These are phyloP conservation scores for Pterocles gutturalis DNA, from an alignment of 2,113 vertebrate genomes.

Conservation along the genomic window DNA sequence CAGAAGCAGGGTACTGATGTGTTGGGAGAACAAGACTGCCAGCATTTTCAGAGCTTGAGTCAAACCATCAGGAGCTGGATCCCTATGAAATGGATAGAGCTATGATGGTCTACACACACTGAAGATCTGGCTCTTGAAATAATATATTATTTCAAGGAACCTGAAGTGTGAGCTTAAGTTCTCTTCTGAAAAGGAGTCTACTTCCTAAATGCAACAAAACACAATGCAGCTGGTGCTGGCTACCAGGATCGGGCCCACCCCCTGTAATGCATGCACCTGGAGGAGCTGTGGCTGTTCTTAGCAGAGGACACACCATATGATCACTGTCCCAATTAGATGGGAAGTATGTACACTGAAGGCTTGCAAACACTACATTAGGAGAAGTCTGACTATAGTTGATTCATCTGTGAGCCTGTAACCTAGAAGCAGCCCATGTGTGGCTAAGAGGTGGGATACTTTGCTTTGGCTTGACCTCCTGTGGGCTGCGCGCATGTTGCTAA, in stretches of 20 bases:
- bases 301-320: background rate
- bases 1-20: background rate
- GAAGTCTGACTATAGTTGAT: background rate
- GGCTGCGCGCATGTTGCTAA: fast-evolving
- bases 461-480: background rate
- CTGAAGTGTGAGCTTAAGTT: background rate
- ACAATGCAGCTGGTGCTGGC: background rate
- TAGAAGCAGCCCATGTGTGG: background rate
- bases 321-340: background rate
- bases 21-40: background rate
- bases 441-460: background rate
- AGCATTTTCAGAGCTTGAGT: background rate
- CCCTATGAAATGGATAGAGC: background rate
- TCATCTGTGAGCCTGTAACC: background rate
- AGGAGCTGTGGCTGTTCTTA: fast-evolving
- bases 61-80: background rate
- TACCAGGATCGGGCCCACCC: background rate
- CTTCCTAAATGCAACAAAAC: background rate
- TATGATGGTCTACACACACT: background rate
- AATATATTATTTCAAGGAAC: background rate
- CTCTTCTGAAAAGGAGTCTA: background rate
- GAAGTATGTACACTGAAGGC: background rate
- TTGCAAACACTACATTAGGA: background rate
- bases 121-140: background rate
- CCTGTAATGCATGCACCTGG: background rate